Base-by-base conservation (phyloP, 2,113 vertebrate species). In the Lampris incognitus region DNA sequence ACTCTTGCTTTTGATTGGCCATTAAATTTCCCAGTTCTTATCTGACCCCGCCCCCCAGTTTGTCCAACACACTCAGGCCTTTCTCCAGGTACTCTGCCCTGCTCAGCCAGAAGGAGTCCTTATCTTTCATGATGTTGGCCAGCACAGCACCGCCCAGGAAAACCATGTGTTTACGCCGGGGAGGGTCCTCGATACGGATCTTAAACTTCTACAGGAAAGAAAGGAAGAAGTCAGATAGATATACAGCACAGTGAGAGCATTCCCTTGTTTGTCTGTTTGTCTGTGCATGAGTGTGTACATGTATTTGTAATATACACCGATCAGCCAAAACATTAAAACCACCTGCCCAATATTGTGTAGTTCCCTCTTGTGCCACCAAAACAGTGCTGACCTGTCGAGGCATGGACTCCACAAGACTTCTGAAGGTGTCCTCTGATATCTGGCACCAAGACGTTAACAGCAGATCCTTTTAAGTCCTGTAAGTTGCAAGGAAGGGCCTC, bases 101-200 rank as follows among this genome's bases (percentile, higher is more conserved):
- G 78, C 95, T 98, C 95, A 99, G 95, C 98, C 98, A 99, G 92
- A 99, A 99, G 95, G 97, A 96, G 83, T 99, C 97, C 92, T 99
- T 99, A 95, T 99, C 97, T 88, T 99, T 99, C 97, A 99, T 99
- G 94, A 99, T 99, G 92, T 99, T 97, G n/a, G 97, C 97, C 54
- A 99, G 94, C 66, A 99, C 98, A 0, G 97, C 98, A 0, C 97
- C 98, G 0, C 97, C 98, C 85, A 98, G 84, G 81, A 98, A 99
- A 71, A 99, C 98, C 98, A 99, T 98, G 94, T 99, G 97, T 90
- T 98, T 99, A 76, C 97, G 95, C 62, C 97, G 94, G 13, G 97
- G 97, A 2, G 97, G 97, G 74, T 98, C 97, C 87, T 99, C 97
- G 1, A 99, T 99, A 6, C 97, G 96, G 84, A 99, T 99, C 94